Evolutionary conservation across 2,113 vertebrate genomes (phyloP), one percentile per base, ranked within the genome.

Genomic region (Abramis brama): DNA sequence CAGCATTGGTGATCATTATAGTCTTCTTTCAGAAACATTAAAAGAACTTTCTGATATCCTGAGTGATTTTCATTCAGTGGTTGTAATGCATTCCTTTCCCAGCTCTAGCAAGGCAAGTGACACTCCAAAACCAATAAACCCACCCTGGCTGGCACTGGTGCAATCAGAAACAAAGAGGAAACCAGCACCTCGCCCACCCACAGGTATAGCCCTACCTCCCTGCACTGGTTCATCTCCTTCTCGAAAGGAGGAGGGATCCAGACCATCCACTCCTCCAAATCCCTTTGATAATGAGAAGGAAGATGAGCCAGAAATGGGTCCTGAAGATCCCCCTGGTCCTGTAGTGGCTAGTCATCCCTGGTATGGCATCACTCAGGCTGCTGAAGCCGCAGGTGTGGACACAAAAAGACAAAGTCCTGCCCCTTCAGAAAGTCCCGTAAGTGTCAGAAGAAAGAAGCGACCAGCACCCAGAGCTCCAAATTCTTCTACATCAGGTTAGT

Each of bases 81-180:
- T 23, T 64, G 6, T n/a, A 36, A 33, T 59, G 43, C 19, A 66
- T 27, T 12, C 9, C 27, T 73, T 78, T 47, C 84, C 45, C 73
- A 55, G 75, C 68, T 86, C 89, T 88, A 93, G 92, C 91, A 87
- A 93, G 79, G 90, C 93, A 81, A 91, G 88, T 92, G 93, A 92
- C 88, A 86, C 84, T 82, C 92, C 91, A 36, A 96, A 94, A 93
- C 91, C 95, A 88, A 99, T 97, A 93, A 97, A 98, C 84, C 98
- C 98, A 2, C 98, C 98, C 0, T 99, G 98, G 98, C 96, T 99
- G 86, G 92, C 95, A 1, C 94, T 99, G 90, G 98, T 99, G 80
- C 96, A 97, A 83, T 93, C 94, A 79, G 97, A 99, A 88, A 10
- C 95, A 83, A 97, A 94, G 94, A 99, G 96, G 95, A 98, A 97